Evolutionary conservation across 2,797 vertebrate species (phyloP).

Genomic region (Dallia pectoralis): DNA sequence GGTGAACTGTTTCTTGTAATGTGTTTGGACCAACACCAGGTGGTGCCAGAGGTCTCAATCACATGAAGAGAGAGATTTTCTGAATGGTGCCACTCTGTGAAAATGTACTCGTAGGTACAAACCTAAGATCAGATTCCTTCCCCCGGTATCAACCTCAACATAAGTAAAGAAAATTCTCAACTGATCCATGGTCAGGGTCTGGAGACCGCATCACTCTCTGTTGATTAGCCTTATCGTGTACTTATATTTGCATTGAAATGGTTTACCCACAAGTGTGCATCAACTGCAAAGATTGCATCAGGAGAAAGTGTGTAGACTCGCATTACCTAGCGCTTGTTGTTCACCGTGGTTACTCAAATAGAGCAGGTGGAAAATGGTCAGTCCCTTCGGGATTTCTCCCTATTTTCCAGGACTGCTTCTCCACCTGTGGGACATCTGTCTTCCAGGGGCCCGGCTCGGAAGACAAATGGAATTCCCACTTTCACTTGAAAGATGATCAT

Average conservation of each 20-base stretch:
- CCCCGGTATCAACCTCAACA: too few relatives aligned
- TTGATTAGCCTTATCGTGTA: background rate
- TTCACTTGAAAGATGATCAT: slow-evolving; percentile 64
- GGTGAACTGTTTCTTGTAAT: slow-evolving; percentile 19
- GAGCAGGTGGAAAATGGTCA: slow-evolving; percentile 50
- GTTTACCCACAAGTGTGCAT: background rate
- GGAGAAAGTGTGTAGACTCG: background rate
- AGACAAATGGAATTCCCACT: slow-evolving; percentile 63
- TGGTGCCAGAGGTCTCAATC: slow-evolving; percentile 41
- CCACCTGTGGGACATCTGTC: slow-evolving; percentile 54
- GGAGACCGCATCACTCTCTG: background rate
- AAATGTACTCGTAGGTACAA: background rate
- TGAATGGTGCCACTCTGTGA: background rate
- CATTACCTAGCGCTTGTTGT: slow-evolving; percentile 22
- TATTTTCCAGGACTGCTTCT: slow-evolving; percentile 22
- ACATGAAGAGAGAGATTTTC: background rate
- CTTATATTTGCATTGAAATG: background rate
- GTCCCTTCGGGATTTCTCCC: slow-evolving; percentile 21
- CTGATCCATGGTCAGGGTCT: background rate
- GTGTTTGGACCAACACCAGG: slow-evolving; percentile 36
- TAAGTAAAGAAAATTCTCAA: background rate
- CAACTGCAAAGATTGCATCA: background rate
- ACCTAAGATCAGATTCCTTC: background rate
- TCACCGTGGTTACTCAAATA: slow-evolving; percentile 37
- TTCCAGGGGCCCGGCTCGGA: slow-evolving; percentile 51